A percentile compares a stretch with the other conserved stretches of the same genome.
These are phyloP conservation scores for Brachyhypopomus gauderio DNA, from an alignment of 2,113 vertebrate genomes.

Conservation along the genomic window DNA sequence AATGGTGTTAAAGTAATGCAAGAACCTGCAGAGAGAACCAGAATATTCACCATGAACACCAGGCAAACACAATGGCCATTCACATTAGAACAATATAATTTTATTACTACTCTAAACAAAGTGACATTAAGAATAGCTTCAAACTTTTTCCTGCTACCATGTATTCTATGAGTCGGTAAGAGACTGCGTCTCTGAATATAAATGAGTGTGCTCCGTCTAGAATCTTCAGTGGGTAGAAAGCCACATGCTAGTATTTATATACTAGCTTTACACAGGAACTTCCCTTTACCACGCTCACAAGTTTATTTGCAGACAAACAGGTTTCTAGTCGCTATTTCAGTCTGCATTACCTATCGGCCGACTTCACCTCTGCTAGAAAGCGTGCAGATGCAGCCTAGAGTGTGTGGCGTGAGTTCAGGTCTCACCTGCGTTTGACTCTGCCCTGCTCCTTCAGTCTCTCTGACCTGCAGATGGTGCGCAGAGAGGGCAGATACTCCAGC, in stretches of 20 bases:
- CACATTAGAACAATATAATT: neutral
- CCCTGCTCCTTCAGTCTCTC: constrained; percentile 89
- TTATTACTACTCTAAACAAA: neutral
- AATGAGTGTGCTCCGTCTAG: neutral
- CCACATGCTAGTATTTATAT: neutral
- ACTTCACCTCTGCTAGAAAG: too few relatives aligned
- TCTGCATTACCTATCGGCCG: neutral
- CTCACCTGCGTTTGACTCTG: constrained; percentile 89
- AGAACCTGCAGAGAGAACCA: constrained; percentile 77
- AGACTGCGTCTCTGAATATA: constrained; percentile 27
- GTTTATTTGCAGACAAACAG: neutral
- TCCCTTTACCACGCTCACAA: neutral
- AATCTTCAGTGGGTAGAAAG: neutral
- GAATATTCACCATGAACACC: neutral
- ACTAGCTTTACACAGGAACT: neutral
- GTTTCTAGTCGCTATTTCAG: neutral
- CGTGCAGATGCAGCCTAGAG: neutral
- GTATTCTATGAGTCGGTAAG: neutral
- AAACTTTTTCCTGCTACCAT: too few relatives aligned
- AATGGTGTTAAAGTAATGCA: constrained; percentile 92
- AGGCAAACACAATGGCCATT: neutral
- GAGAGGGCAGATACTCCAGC: constrained; percentile 83
- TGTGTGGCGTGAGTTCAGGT: neutral
- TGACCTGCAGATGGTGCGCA: constrained; percentile 88
- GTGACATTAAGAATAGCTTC: constrained; percentile 1